Conservation (phyloP, 2,888 invertebrate species). For the Oscheius sp. region DNA sequence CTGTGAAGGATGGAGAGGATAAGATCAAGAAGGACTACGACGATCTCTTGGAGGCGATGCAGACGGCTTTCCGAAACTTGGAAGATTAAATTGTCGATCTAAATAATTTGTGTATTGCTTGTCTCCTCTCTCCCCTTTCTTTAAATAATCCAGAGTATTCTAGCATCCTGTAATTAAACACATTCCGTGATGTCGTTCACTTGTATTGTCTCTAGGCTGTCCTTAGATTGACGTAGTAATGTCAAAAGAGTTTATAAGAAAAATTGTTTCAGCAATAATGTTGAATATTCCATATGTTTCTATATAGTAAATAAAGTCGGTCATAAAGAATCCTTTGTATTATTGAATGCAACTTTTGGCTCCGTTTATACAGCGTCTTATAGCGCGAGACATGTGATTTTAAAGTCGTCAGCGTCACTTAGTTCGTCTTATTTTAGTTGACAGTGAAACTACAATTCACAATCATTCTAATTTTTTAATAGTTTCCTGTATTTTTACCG, state of each 20-base stretch:
- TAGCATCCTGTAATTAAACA: conserved; percentile 3
- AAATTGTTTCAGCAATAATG: conserved; percentile 1
- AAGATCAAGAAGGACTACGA: conserved; percentile 97
- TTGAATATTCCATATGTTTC: no score
- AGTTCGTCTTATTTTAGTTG: background rate
- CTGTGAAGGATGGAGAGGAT: conserved; percentile 94
- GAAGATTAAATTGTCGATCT: conserved; percentile 81
- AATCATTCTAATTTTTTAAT: no score
- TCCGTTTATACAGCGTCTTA: no score
- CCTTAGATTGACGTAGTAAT: background rate
- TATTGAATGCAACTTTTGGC: no score
- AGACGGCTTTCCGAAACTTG: conserved; percentile 79
- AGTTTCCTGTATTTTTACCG: no score
- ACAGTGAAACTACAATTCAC: background rate
- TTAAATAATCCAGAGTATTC: background rate
- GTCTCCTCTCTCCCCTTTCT: conserved; percentile 4
- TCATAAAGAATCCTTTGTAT: no score
- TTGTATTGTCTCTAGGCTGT: background rate
- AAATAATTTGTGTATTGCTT: background rate
- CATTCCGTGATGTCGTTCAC: conserved; percentile 26
- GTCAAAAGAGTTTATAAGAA: background rate
- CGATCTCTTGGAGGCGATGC: conserved; percentile 94
- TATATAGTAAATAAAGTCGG: no score
- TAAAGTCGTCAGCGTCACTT: no score
- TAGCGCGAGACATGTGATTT: no score